Evolutionary conservation across 1,140 invertebrate genomes (phyloP).

Genomic region (Galendromus occidentalis): DNA sequence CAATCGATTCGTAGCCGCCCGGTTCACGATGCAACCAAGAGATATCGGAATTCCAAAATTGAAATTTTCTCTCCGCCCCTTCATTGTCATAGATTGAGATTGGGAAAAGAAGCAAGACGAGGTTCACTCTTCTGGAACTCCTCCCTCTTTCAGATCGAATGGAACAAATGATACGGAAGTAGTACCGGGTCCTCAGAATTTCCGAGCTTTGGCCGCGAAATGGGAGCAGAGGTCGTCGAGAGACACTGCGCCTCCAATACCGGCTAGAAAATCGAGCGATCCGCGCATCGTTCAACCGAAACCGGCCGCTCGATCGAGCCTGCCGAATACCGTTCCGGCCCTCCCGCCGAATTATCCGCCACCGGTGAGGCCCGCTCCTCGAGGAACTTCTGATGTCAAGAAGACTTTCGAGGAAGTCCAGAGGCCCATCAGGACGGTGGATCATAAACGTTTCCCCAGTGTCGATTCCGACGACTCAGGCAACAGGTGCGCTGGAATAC

Average conservation of each 20-base stretch:
- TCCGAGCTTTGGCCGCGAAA: conserved; percentile 27
- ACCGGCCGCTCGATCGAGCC: not conserved
- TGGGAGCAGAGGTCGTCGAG: conserved; percentile 26
- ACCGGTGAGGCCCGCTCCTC: conserved; percentile 6
- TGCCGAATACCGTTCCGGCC: not conserved
- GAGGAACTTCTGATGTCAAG: conserved; percentile 31
- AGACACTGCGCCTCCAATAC: not conserved
- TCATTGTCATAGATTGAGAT: too few relatives aligned
- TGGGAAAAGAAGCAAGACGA: too few relatives aligned
- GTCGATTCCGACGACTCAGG: conserved; percentile 1
- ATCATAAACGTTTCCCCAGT: conserved; percentile 13
- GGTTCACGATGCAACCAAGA: too few relatives aligned
- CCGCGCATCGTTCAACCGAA: not conserved
- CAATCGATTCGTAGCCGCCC: too few relatives aligned
- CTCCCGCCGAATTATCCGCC: not conserved
- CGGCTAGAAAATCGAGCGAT: conserved; percentile 2
- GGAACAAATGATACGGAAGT: conserved; percentile 14
- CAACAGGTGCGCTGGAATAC: not conserved
- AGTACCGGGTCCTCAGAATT: conserved; percentile 22
- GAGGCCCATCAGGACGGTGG: conserved; percentile 17
- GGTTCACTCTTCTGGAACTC: too few relatives aligned
- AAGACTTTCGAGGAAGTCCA: conserved; percentile 39
- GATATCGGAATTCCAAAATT: too few relatives aligned
- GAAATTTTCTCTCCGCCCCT: too few relatives aligned
- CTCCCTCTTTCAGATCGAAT: too few relatives aligned